Evolutionary conservation across 2,888 invertebrate species (phyloP), one percentile per base, ranked within the genome.

Genomic region (Pollenia griseotomentosa): DNA sequence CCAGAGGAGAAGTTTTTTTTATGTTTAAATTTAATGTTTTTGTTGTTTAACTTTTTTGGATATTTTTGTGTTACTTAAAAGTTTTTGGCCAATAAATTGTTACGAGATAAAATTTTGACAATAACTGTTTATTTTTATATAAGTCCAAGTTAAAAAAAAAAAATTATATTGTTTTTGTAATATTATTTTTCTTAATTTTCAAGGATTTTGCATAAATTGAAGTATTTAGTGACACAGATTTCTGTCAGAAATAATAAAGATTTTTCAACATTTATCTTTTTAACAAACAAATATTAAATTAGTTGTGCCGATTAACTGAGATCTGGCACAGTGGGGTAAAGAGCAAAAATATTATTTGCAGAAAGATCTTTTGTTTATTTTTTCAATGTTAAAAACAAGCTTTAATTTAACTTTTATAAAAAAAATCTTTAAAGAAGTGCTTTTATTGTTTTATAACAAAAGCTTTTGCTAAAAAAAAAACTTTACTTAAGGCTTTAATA

Each of bases 21-120:
- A 73, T 83, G 61, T 53, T 75, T 46, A 61, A 55, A 63, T 70
- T 73, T 63, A 4, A 78, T 55, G 48, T 51, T 42, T 61, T 61
- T 4, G 9, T 23, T 40, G 44, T 44, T 80, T 23, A 33, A 33
- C 33, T 33, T 33, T 33, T 33, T 33, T 33, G 33, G 33, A 33
- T 42, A 48, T 40, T 19, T 63, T 40, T 51, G 8, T 33, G 8
- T 48, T 33, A n/a, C 19, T 63, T 65, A 12, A 40, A 66, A 63
- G 48, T 73, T 63, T 73, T 44, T 55, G 53, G n/a, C 44, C 51
- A 66, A 74, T 68, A 79, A 74, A 68, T 73, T 59, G 59, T 74
- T 55, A 16, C 55, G 66, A 84, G 84, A 84, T 84, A 74, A 84
- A 74, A 79, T n/a, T 79, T 79, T 79, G 79, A 83, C 78, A 71